phyloP scores from a whole-genome alignment of 2,797 vertebrate species.

The Coregonus ussuriensis region DNA sequence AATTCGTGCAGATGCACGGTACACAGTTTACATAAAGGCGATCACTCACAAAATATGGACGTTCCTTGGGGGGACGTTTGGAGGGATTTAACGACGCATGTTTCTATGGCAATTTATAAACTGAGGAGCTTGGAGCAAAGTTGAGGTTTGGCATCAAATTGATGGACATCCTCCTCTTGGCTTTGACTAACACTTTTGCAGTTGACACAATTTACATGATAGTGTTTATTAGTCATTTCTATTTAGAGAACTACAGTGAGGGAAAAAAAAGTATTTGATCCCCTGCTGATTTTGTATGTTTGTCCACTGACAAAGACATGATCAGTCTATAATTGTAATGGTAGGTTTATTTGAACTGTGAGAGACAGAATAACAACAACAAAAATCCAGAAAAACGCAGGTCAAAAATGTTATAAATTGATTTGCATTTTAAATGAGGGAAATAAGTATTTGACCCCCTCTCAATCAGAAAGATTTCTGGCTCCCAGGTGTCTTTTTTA shows the following conservation, averaged over 20 bases:
- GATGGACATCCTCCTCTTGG: background rate
- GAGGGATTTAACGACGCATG: background rate
- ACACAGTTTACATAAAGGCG: conserved; percentile 2
- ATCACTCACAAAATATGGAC: conserved; percentile 2
- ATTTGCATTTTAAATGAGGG: too few species aligned
- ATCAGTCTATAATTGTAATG: too few species aligned
- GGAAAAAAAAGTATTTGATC: too few species aligned
- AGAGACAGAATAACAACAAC: too few species aligned
- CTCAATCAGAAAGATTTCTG: too few species aligned
- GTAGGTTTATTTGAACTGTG: too few species aligned
- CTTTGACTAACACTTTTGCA: background rate
- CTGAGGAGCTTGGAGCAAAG: background rate
- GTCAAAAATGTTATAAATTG: too few species aligned
- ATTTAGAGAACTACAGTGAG: background rate
- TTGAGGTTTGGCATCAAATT: conserved; percentile 5
- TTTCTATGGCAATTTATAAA: background rate
- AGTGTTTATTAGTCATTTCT: background rate
- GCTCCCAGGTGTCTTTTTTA: too few species aligned
- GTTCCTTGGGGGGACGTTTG: background rate
- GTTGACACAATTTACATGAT: background rate
- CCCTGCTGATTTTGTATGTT: too few species aligned
- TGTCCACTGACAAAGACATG: too few species aligned
- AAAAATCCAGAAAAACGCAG: too few species aligned
- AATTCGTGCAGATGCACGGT: conserved; percentile 2
- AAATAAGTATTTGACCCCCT: too few species aligned